These are phyloP conservation scores for Panorpa germanica DNA, from an alignment of 2,888 invertebrate species.

Conservation along the genomic window DNA sequence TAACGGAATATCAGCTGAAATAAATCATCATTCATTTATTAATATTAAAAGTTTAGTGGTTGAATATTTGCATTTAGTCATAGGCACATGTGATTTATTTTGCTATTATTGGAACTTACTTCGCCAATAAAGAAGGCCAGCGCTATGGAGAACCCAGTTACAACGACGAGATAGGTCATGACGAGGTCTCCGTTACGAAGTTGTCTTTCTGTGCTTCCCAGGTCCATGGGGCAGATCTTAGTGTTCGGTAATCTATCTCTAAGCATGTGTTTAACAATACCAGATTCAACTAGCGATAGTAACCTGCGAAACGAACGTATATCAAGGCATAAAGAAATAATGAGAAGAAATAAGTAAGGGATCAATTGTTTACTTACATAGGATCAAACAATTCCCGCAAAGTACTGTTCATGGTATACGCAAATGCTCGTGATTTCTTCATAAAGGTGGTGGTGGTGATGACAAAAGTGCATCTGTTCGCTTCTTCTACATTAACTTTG, in stretches of 20 bases:
- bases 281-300: slow-evolving; percentile 48
- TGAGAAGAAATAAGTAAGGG: slow-evolving; percentile 1
- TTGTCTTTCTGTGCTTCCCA: slow-evolving; percentile 62
- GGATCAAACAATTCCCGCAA: slow-evolving; percentile 42
- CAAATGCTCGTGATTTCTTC: slow-evolving; percentile 48
- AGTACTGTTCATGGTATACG: slow-evolving; percentile 41
- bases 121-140: slow-evolving; percentile 45
- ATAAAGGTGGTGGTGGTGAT: slow-evolving; percentile 49
- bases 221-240: slow-evolving; percentile 61
- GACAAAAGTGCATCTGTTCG: slow-evolving; percentile 55
- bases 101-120: slow-evolving; percentile 20
- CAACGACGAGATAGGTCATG: slow-evolving; percentile 63
- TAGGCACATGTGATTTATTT: slow-evolving; percentile 2
- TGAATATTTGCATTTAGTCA: slow-evolving; percentile 1
- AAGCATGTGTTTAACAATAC: slow-evolving; percentile 49
- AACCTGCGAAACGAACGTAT: slow-evolving; percentile 27
- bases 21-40: slow-evolving; percentile 1
- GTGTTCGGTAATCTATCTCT: slow-evolving; percentile 46
- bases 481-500: slow-evolving; percentile 31
- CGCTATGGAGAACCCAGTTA: slow-evolving; percentile 45
- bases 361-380: slow-evolving; percentile 33
- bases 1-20: slow-evolving; percentile 11
- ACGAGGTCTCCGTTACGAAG: slow-evolving; percentile 54
- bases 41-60: slow-evolving; percentile 2
- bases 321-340: slow-evolving; percentile 2